A percentile compares a stretch with the other conserved stretches of the same genome.
Evolutionary conservation across 2,888 invertebrate species (phyloP).

Genomic region (Beris morrisii): DNA sequence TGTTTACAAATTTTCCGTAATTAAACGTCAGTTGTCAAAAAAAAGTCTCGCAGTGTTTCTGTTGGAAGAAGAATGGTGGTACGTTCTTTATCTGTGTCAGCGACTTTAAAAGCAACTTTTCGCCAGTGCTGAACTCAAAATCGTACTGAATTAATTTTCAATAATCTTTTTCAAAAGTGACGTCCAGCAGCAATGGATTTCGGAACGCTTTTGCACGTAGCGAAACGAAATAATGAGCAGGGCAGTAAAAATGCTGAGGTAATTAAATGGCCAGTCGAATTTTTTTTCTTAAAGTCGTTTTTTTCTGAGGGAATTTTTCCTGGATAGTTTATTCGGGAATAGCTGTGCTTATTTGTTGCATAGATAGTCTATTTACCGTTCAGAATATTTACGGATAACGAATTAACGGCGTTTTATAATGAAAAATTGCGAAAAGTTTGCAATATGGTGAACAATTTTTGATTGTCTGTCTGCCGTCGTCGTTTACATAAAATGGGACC

Average conservation of each 20-base stretch:
- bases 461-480: no score
- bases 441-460: no score
- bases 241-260: constrained; percentile 50
- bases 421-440: no score
- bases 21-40: constrained; percentile 17
- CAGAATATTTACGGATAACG: not conserved
- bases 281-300: not conserved
- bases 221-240: constrained; percentile 62
- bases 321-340: not conserved
- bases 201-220: constrained; percentile 62
- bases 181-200: constrained; percentile 60
- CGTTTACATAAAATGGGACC: not conserved
- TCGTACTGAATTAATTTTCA: no score
- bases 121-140: no score
- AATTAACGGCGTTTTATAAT: not conserved
- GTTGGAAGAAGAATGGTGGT: constrained; percentile 9
- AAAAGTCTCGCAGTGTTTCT: constrained; percentile 13
- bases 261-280: constrained; percentile 21
- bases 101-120: constrained; percentile 16
- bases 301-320: not conserved
- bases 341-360: not conserved
- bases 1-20: constrained; percentile 5
- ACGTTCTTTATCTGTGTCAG: constrained; percentile 17
- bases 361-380: not conserved
- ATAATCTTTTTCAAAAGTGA: no score